Percentiles rank a stretch among this genome's conserved stretches.
Conservation (phyloP, 2,797 vertebrate genomes). For the Eurystomus glaucurus region DNA sequence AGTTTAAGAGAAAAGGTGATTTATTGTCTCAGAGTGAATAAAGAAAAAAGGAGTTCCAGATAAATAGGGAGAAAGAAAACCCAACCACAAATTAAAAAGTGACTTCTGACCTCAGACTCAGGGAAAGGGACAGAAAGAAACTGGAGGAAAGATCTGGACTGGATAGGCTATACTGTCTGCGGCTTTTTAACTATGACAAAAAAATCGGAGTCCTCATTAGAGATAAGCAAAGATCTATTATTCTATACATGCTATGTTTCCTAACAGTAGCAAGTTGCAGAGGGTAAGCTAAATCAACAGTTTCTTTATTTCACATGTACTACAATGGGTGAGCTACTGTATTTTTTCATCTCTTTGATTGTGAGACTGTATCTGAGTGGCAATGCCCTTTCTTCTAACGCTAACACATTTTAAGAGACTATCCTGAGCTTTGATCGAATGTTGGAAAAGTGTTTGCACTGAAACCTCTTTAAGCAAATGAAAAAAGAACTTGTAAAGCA, state of each 20-base stretch:
- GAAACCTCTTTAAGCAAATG: neutral
- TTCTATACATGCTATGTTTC: neutral
- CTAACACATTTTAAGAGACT: conserved; percentile 1
- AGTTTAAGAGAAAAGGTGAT: conserved; percentile 24
- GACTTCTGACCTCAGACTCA: conserved; percentile 25
- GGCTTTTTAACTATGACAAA: neutral
- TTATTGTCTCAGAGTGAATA: conserved; percentile 37
- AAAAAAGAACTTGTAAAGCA: conserved; percentile 24
- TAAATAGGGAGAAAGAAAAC: neutral
- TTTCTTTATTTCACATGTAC: neutral
- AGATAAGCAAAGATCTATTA: conserved; percentile 23
- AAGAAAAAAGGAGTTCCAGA: conserved; percentile 41
- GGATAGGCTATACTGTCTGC: neutral
- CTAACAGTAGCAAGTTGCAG: neutral
- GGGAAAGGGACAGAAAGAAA: neutral
- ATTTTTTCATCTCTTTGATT: conserved; percentile 40
- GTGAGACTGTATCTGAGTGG: neutral
- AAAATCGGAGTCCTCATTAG: neutral
- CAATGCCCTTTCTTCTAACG: neutral
- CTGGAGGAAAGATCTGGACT: neutral
- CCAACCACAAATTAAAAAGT: conserved; percentile 19
- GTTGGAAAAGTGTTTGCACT: conserved; percentile 5
- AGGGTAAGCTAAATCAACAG: conserved; percentile 2
- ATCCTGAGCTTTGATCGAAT: neutral
- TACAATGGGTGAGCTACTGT: neutral